These are phyloP conservation scores for Drosophila mulleri DNA, from an alignment of 2,888 invertebrate species.

Conservation along the genomic window DNA sequence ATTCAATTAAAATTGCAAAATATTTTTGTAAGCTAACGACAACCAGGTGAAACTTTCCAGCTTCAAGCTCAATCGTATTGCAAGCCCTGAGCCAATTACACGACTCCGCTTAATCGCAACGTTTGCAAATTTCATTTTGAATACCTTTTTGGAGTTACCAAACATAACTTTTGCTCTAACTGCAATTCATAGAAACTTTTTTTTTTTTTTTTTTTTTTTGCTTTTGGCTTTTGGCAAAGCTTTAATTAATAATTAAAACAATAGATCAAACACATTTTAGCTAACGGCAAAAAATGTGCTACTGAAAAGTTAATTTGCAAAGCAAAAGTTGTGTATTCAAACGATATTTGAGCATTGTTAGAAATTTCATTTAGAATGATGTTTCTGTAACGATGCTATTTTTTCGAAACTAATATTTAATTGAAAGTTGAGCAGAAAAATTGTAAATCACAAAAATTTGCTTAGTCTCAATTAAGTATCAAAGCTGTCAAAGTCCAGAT, in stretches of 20 bases:
- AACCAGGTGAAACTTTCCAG: slow-evolving; percentile 56
- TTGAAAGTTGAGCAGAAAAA: no score
- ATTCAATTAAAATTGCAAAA: slow-evolving; percentile 72
- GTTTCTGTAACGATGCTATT: not conserved
- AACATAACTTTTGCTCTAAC: slow-evolving; percentile 25
- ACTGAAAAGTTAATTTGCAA: slow-evolving; percentile 28
- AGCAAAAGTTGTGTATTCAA: slow-evolving; percentile 21
- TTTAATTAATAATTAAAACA: slow-evolving; percentile 49
- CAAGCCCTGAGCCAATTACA: slow-evolving; percentile 33
- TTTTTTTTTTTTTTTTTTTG: not conserved
- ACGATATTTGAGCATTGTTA: not conserved
- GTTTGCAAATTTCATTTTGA: slow-evolving; percentile 34
- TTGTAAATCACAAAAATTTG: no score
- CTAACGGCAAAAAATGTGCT: slow-evolving; percentile 9
- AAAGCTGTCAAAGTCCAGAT: no score
- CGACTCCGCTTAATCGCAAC: slow-evolving; percentile 17
- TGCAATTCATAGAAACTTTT: slow-evolving; percentile 14
- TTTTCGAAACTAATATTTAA: no score
- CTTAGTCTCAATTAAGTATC: no score
- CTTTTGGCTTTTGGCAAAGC: slow-evolving; percentile 33
- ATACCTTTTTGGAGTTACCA: slow-evolving; percentile 36
- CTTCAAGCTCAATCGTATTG: slow-evolving; percentile 39
- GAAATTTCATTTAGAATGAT: not conserved
- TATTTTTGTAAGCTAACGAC: slow-evolving; percentile 65
- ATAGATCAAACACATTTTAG: slow-evolving; percentile 15